These are phyloP conservation scores for Wasmannia auropunctata DNA, from an alignment of 1,140 invertebrate species.

Conservation along the genomic window DNA sequence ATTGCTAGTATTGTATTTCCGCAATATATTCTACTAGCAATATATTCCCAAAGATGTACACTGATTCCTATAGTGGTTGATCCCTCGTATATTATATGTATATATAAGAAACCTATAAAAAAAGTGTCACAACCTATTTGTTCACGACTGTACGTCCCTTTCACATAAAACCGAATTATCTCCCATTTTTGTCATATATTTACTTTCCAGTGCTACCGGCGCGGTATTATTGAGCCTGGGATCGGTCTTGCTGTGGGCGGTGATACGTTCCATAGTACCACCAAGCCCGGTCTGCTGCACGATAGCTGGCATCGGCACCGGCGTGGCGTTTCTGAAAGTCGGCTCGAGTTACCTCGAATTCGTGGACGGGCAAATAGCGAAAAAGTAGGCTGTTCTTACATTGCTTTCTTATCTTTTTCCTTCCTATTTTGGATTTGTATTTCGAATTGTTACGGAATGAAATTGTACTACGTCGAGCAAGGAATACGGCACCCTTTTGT, in stretches of 20 bases:
- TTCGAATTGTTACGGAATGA: background rate
- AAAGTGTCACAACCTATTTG: no score
- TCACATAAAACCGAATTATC: background rate
- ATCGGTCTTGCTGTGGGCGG: conserved; percentile 90
- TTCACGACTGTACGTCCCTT: conserved; percentile 12
- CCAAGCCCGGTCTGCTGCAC: conserved; percentile 87
- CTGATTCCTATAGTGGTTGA: no score
- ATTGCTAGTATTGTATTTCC: no score
- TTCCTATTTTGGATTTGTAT: conserved; percentile 10
- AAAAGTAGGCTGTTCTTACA: conserved; percentile 61
- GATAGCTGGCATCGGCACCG: conserved; percentile 87
- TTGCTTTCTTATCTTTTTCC: background rate
- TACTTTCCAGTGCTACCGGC: conserved; percentile 86
- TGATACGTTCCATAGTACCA: conserved; percentile 88
- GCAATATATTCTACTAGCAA: no score
- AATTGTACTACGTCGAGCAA: conserved; percentile 15
- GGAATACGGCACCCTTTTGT: background rate
- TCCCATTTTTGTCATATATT: background rate
- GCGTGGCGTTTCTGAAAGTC: conserved; percentile 86
- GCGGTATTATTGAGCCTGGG: conserved; percentile 90
- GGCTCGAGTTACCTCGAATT: conserved; percentile 87
- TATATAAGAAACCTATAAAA: no score
- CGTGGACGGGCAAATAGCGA: conserved; percentile 80
- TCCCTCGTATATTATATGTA: no score
- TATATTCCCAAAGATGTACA: no score